These are phyloP conservation scores for Epinephelus moara DNA, from an alignment of 2,113 vertebrate species.

Conservation along the genomic window DNA sequence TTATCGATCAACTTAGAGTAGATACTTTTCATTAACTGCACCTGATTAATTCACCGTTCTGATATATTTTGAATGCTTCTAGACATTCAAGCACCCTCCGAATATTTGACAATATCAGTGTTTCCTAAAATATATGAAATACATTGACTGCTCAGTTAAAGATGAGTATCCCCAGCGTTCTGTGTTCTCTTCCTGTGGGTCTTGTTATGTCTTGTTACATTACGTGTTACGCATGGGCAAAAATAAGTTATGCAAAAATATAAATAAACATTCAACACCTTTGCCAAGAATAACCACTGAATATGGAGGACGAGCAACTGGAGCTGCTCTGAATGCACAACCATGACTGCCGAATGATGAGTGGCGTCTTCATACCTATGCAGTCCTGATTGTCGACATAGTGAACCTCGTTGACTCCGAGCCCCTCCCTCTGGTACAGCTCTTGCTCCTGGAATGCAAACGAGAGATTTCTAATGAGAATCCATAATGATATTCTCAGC, in stretches of 20 bases:
- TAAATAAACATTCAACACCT: background rate
- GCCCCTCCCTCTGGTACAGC: slow-evolving; percentile 95
- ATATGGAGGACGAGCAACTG: background rate
- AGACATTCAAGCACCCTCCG: background rate
- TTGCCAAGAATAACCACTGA: no score
- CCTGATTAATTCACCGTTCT: background rate
- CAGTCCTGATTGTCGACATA: slow-evolving; percentile 99
- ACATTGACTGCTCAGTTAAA: background rate
- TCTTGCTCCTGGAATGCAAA: slow-evolving; percentile 93
- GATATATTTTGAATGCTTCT: no score
- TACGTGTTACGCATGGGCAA: background rate
- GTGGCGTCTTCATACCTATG: slow-evolving; percentile 86
- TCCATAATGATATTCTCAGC: background rate
- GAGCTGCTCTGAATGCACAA: slow-evolving; percentile 13
- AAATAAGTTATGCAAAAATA: background rate
- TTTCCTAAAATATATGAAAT: background rate
- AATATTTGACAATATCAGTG: background rate
- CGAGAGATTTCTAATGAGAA: slow-evolving; percentile 48
- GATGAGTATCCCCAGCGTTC: background rate
- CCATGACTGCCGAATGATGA: background rate
- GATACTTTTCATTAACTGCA: background rate
- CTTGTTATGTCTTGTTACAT: background rate
- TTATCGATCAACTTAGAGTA: background rate
- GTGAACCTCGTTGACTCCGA: slow-evolving; percentile 98
- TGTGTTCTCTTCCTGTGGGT: background rate